Conservation (phyloP, 2,797 vertebrate species). For the Epinephelus awoara region DNA sequence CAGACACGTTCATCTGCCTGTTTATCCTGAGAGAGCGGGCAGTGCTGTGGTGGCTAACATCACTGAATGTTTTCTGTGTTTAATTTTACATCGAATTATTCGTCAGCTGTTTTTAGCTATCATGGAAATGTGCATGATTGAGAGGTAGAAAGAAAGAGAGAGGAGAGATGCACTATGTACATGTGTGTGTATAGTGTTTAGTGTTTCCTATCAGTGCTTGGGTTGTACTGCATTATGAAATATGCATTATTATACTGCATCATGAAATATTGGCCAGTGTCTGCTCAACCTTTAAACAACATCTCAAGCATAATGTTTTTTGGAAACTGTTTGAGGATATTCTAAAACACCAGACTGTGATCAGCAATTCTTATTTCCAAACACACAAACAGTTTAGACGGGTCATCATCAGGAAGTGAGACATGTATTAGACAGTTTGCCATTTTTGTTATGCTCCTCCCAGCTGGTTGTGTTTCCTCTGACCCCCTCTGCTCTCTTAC, state of each 20-base stretch:
- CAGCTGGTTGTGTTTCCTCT: constrained; percentile 61
- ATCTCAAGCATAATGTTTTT: background rate
- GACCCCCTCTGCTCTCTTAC: constrained; percentile 66
- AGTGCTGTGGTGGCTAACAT: constrained; percentile 12
- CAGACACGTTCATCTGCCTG: constrained; percentile 48
- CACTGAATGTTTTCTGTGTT: constrained; percentile 7
- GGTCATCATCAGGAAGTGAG: constrained; percentile 36
- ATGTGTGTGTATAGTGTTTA: no score
- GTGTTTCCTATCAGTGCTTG: constrained; percentile 1
- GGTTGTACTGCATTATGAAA: background rate
- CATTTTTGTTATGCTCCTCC: constrained; percentile 59
- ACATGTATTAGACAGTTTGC: constrained; percentile 48
- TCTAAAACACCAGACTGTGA: background rate
- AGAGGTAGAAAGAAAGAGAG: background rate
- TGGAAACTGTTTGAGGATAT: background rate
- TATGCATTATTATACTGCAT: background rate
- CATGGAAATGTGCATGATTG: background rate
- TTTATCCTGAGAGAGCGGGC: constrained; percentile 31
- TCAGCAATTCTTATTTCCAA: background rate
- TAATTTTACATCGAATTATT: constrained; percentile 9
- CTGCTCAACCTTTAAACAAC: background rate
- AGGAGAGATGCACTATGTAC: background rate
- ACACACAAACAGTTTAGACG: constrained; percentile 18
- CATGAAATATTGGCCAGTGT: background rate
- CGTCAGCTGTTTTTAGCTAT: constrained; percentile 15